Evolutionary conservation across 2,797 vertebrate species (phyloP).

Genomic region (Lophura swinhoii): DNA sequence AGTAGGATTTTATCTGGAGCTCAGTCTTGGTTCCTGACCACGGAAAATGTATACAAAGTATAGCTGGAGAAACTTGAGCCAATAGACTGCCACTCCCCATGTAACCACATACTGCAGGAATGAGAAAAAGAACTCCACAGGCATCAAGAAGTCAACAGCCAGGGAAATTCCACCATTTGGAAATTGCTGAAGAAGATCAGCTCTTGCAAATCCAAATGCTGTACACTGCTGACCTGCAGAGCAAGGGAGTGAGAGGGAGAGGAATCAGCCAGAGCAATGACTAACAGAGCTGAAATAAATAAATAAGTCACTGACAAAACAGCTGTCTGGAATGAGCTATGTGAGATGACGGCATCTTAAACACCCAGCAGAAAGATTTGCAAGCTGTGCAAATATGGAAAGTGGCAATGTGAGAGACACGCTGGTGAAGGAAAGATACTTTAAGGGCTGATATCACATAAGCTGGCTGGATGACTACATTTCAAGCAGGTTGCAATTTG

Average conservation of each 20-base stretch:
- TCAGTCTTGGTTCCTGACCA: neutral
- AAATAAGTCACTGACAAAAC: neutral
- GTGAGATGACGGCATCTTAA: neutral
- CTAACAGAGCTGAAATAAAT: neutral
- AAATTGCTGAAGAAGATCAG: neutral
- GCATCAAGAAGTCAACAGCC: constrained; percentile 40
- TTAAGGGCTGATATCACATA: neutral
- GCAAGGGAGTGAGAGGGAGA: neutral
- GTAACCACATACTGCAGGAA: constrained; percentile 42
- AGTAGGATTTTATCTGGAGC: neutral
- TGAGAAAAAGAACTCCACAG: constrained; percentile 10
- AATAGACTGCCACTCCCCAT: constrained; percentile 31
- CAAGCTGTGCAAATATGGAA: neutral
- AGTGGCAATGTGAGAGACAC: neutral
- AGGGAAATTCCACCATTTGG: constrained; percentile 10
- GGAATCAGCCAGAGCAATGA: neutral
- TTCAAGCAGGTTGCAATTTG: neutral
- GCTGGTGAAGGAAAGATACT: neutral
- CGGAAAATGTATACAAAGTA: constrained; percentile 21
- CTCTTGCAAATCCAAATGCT: neutral
- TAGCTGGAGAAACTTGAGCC: constrained; percentile 27
- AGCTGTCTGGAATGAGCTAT: neutral
- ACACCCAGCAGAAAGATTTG: neutral
- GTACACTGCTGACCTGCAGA: neutral
- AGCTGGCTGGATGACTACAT: neutral